phyloP scores from a whole-genome alignment of 2,797 vertebrate genomes.

The Discoglossus pictus region DNA sequence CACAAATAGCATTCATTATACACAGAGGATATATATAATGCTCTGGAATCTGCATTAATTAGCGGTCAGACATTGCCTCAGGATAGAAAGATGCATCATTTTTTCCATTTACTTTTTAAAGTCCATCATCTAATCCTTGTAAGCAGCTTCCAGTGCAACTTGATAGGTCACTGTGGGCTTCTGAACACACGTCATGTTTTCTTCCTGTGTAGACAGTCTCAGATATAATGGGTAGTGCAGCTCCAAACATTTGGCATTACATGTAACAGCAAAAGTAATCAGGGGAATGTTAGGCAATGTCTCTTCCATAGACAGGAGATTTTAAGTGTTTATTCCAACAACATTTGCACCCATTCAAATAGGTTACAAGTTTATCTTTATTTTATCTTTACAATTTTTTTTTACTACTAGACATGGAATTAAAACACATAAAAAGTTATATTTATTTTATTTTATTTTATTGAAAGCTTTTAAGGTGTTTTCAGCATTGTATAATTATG shows the following conservation, averaged over 20 bases:
- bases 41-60: conserved; percentile 23
- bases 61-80: conserved; percentile 47
- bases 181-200: conserved; percentile 33
- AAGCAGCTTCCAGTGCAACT: conserved; percentile 20
- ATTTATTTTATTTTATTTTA: too few species aligned
- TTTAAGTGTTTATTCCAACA: neutral
- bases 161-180: conserved; percentile 34
- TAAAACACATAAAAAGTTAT: too few species aligned
- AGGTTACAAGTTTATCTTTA: too few species aligned
- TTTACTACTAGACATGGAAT: neutral
- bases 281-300: conserved; percentile 25
- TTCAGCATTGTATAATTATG: too few species aligned
- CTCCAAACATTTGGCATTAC: conserved; percentile 15
- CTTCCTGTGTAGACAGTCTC: conserved; percentile 39
- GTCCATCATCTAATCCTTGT: conserved; percentile 14
- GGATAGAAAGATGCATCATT: conserved; percentile 8
- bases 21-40: conserved; percentile 12
- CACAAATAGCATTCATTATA: conserved; percentile 4
- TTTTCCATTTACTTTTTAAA: conserved; percentile 35
- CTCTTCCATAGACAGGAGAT: conserved; percentile 17
- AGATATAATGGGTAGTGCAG: conserved; percentile 37
- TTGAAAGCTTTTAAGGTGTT: too few species aligned
- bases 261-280: conserved; percentile 24
- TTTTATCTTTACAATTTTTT: neutral
- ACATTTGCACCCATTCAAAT: too few species aligned